These are phyloP conservation scores for Sylvia atricapilla DNA, from an alignment of 2,113 vertebrate species.

Conservation along the genomic window DNA sequence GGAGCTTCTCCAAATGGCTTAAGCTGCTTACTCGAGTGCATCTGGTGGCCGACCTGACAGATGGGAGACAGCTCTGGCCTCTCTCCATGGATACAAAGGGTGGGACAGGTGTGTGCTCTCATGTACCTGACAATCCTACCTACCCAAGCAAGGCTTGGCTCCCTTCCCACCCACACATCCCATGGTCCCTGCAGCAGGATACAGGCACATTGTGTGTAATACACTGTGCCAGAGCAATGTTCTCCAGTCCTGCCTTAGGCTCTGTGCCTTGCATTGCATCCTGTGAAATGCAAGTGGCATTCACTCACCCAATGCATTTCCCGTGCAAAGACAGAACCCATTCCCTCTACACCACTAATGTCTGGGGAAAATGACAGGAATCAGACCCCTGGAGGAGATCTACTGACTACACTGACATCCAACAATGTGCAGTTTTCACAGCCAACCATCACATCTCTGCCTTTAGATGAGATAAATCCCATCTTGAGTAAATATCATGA, in stretches of 20 bases:
- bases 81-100: neutral
- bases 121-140: neutral
- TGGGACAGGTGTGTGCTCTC: neutral
- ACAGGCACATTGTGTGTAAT: neutral
- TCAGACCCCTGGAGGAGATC: neutral
- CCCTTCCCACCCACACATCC: neutral
- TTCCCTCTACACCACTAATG: no score
- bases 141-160: neutral
- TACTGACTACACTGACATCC: neutral
- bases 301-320: neutral
- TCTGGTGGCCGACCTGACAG: neutral
- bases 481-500: neutral
- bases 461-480: neutral
- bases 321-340: neutral
- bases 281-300: neutral
- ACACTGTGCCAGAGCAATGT: neutral
- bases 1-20: neutral
- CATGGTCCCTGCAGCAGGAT: neutral
- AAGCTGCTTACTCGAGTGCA: neutral
- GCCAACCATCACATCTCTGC: neutral
- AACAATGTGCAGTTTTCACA: neutral
- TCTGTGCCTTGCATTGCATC: neutral
- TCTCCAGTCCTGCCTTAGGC: neutral
- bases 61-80: neutral
- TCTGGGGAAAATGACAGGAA: neutral